Conservation (phyloP, 2,888 invertebrate genomes). For the Archaeoteleia sp. region DNA sequence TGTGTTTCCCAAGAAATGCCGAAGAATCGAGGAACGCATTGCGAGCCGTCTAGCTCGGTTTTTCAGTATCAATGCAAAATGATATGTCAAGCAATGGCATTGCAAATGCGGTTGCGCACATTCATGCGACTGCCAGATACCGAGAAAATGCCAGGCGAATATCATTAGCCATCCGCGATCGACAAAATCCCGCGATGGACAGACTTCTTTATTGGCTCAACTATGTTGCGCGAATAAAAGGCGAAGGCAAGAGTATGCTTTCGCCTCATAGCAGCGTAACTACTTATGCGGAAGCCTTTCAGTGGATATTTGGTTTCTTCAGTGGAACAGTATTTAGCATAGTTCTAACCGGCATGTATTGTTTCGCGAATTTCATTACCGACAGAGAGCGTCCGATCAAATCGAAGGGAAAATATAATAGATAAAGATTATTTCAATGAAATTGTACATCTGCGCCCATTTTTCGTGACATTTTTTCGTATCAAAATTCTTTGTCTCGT, state of each 20-base stretch:
- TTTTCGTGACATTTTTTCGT: background rate
- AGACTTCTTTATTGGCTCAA: conserved; percentile 68
- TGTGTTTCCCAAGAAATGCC: too few species aligned
- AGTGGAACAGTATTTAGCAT: conserved; percentile 60
- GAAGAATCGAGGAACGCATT: conserved; percentile 63
- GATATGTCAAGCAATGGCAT: conserved; percentile 55
- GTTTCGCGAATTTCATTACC: conserved; percentile 41
- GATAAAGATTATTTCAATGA: conserved; percentile 11
- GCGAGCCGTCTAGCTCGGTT: conserved; percentile 64
- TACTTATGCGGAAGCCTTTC: conserved; percentile 64
- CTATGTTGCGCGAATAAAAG: conserved; percentile 64
- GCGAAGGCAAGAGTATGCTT: conserved; percentile 60
- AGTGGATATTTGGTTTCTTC: conserved; percentile 63
- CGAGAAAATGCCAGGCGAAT: conserved; percentile 66
- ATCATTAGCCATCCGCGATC: conserved; percentile 68
- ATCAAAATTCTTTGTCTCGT: too few species aligned
- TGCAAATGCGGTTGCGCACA: conserved; percentile 53
- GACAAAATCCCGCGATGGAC: conserved; percentile 68
- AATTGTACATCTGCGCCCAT: background rate
- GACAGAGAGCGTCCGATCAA: conserved; percentile 42
- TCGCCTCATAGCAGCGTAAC: conserved; percentile 53
- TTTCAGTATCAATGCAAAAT: conserved; percentile 56
- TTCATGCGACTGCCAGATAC: conserved; percentile 62
- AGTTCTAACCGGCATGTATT: conserved; percentile 46
- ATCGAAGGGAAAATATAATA: conserved; percentile 58